These are phyloP conservation scores for Platorchestia sp. DNA, from an alignment of 1,140 invertebrate species.

Conservation along the genomic window DNA sequence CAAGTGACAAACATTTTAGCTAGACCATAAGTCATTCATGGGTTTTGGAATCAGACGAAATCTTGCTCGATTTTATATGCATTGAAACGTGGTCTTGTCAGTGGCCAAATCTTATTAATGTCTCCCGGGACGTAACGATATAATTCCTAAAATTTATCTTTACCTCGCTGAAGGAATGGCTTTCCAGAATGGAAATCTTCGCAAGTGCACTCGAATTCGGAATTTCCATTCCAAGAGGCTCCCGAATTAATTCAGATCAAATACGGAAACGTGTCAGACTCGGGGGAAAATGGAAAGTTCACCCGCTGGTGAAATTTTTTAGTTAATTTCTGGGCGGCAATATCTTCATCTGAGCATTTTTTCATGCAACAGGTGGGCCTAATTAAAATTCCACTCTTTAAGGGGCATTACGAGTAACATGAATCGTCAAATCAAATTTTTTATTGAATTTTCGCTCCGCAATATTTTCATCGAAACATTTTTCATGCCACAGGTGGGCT, in stretches of 20 bases:
- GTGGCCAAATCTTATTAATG: slow-evolving; percentile 1
- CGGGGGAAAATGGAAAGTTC: neutral
- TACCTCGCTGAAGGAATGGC: neutral
- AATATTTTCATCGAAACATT: no score
- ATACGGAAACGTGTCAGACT: neutral
- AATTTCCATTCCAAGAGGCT: neutral
- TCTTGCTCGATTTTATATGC: neutral
- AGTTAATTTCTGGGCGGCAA: neutral
- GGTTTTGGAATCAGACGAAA: neutral
- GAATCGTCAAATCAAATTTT: no score
- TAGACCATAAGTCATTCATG: no score
- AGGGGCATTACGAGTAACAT: no score
- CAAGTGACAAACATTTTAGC: no score
- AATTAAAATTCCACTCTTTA: no score
- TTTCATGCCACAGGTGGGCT: no score
- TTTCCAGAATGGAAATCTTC: neutral
- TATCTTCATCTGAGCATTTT: neutral
- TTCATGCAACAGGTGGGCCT: no score
- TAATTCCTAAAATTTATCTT: neutral
- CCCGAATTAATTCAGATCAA: neutral
- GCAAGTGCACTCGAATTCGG: neutral
- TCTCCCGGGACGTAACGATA: neutral
- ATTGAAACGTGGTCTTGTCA: neutral
- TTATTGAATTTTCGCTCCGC: no score
- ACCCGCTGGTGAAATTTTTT: neutral